These are phyloP conservation scores for Corythaeola cristata DNA, from an alignment of 2,113 vertebrate genomes.

Conservation along the genomic window DNA sequence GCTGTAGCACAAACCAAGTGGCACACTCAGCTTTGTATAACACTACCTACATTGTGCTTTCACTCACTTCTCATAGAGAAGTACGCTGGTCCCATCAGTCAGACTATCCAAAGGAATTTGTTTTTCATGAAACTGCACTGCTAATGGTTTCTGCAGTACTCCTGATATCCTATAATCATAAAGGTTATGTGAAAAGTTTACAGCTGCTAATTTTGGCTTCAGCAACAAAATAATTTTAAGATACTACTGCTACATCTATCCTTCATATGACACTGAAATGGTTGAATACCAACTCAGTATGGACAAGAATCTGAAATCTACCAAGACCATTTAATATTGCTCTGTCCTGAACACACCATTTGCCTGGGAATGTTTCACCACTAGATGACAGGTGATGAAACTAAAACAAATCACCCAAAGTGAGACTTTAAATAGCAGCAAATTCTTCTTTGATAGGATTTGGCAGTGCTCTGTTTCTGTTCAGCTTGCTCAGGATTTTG, in stretches of 20 bases:
- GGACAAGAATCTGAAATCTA: not conserved
- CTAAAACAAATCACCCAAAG: not conserved
- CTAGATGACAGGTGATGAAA: not conserved
- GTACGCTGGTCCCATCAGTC: not conserved
- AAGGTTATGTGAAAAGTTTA: not conserved
- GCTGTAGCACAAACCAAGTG: constrained; percentile 5
- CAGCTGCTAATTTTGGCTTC: not conserved
- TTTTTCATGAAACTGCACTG: not conserved
- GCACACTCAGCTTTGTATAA: constrained; percentile 8
- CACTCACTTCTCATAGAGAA: not conserved
- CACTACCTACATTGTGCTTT: not conserved
- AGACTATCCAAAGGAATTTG: not conserved
- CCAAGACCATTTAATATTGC: not conserved
- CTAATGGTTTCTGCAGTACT: not conserved
- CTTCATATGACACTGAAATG: not conserved
- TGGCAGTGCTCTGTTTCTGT: not conserved
- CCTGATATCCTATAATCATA: not conserved
- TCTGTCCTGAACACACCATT: not conserved
- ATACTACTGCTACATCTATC: not conserved
- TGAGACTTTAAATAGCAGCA: not conserved
- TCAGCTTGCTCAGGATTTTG: not conserved
- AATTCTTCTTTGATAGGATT: not conserved
- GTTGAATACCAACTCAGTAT: not conserved
- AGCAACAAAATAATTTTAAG: not conserved
- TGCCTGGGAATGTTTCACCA: not conserved